Base-by-base conservation (phyloP, 2,113 vertebrate genomes). In the Oncorhynchus keta region DNA sequence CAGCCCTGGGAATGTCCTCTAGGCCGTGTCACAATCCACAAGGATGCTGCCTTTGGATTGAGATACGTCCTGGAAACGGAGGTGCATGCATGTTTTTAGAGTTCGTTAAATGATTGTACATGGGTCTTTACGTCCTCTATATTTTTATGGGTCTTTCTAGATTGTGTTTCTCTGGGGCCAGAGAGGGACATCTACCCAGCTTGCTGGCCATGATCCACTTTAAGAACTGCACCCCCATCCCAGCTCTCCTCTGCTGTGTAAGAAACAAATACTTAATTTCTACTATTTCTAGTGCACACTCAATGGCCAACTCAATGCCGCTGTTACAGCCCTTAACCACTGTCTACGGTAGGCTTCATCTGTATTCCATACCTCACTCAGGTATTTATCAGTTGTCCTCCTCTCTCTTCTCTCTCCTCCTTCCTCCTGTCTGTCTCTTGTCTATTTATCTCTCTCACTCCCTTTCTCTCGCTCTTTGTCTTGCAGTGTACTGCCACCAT, bases 201-300 rank as follows among this genome's bases (percentile, higher is more conserved):
- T 86, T 99, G 75, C 92, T 99, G 49, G 96, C 98, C 74, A 99
- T 99, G 98, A 99, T 99, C 84, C 97, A 99, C 0, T 95, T 95
- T 77, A 93, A 94, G 86, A 87, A 81, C 72, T 98, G 98, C 75
- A 99, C 98, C 0, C 98, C 98, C 6, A 98, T 99, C 70, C 98
- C 98, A 0, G 98, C 98, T 68, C 95, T 99, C 45, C 96, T 99
- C 0, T 93, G 97, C 88, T 98, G 96, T 0, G 98, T 99, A 95
- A 90, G 97, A 72, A 39, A 62, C 7, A 0, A 11, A 45, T 11
- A 45, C 9, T 11, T 45, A 12, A 11, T 9, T 14, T n/a, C 59
- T 62, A 61, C 39, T 45, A 20, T 62, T 62, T 62, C 59, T 62
- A 45, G 39, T 16, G 22, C 12, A 61, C 59, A 61, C 20, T 20